Evolutionary conservation across 2,888 invertebrate species (phyloP), one percentile per base, ranked within the genome.

Genomic region (Amphipyra berbera): DNA sequence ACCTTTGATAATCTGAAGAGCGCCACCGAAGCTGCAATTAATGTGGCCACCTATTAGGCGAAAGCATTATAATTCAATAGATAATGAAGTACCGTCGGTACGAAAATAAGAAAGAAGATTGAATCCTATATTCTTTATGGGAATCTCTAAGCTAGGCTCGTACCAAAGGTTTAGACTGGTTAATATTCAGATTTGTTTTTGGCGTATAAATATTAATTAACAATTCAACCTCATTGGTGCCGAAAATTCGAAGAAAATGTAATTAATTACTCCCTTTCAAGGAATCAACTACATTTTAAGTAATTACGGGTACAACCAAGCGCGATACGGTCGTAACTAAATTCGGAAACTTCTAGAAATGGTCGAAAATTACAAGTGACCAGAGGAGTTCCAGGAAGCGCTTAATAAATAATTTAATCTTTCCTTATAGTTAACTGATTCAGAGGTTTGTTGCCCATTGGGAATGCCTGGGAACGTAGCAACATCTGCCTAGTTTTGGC

Each of bases 401-500:
- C 15, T 54, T 30, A n/a, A 14, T 30, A 30, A 7, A 27, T 60
- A 50, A 62, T 56, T 70, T 41, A 61, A 61, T 61, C 44, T 48
- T 56, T 38, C 13, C 27, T 53, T 49, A 49, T 59, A 54, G 56
- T 40, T 62, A 50, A 56, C 35, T 63, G 56, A 63, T 59, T 53
- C 55, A 48, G 41, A 21, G 21, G 40, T 53, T 30, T 44, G 37
- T 8, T 47, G n/a, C n/a, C 47, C 47, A 27, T 41, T 50, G 60
- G 27, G 47, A 57, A 46, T 61, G 46, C 35, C 47, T 56, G 46
- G 15, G 13, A 53, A 58, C 38, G 15, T 9, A 55, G n/a, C 10
- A 55, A 61, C 73, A 73, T 70, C 59, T 76, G 66, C 13, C 59
- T 45, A 9, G 47, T 40, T 50, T 58, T 60, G 53, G 44, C 61